Percentiles rank a stretch among this genome's conserved stretches.
Evolutionary conservation across 1,140 invertebrate species (phyloP).

Genomic region (Drosophila tsacasi): DNA sequence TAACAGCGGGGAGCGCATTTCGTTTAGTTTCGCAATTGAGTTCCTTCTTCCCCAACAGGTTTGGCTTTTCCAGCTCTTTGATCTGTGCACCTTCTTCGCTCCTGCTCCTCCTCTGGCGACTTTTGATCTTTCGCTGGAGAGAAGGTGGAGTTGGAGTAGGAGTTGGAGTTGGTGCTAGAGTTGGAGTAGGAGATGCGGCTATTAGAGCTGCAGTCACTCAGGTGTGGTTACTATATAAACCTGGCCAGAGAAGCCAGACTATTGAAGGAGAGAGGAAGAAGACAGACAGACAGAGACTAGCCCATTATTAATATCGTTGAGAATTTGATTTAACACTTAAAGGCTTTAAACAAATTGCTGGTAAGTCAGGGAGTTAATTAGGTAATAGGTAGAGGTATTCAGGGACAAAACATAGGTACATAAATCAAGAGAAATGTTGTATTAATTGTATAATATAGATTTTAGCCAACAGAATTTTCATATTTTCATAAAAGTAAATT

Average conservation of each 20-base stretch:
- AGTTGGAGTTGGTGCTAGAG: not conserved
- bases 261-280: not conserved
- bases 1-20: slow-evolving; percentile 42
- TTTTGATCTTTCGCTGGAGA: slow-evolving; percentile 64
- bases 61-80: slow-evolving; percentile 41
- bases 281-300: slow-evolving; percentile 16
- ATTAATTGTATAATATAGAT: not conserved
- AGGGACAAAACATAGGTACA: not conserved
- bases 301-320: slow-evolving; percentile 57
- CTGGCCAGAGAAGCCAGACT: slow-evolving; percentile 38
- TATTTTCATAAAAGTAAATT: not conserved
- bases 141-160: slow-evolving; percentile 5
- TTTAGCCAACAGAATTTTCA: not conserved
- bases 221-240: slow-evolving; percentile 51
- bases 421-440: not conserved
- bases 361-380: slow-evolving; percentile 6
- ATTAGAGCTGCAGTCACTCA: slow-evolving; percentile 72
- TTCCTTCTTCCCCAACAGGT: slow-evolving; percentile 50
- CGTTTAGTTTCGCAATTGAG: slow-evolving; percentile 51
- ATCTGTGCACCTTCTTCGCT: slow-evolving; percentile 25
- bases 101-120: slow-evolving; percentile 34
- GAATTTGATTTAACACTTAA: slow-evolving; percentile 57
- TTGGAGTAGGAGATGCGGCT: slow-evolving; percentile 66
- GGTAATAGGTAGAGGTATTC: not conserved
- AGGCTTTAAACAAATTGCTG: slow-evolving; percentile 26